Conservation (phyloP, 2,113 vertebrate species). For the Cyanoramphus novaezelandiae region DNA sequence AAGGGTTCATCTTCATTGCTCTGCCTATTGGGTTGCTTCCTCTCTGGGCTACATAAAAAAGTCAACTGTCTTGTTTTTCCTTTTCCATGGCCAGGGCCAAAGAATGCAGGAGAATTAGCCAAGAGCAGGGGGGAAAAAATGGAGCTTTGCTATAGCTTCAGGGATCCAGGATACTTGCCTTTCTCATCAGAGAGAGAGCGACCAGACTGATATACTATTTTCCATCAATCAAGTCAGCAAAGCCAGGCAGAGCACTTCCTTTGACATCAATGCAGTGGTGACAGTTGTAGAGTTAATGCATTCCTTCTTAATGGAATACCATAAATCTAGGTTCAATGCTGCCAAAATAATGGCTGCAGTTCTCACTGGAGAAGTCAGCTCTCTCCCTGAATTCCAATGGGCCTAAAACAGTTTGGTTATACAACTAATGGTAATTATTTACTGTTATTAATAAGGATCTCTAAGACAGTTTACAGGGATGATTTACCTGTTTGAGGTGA, state of each 20-base stretch:
- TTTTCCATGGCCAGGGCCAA: slow-evolving; percentile 20
- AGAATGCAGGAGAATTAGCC: slow-evolving; percentile 40
- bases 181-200: slow-evolving; percentile 28
- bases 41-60: slow-evolving; percentile 29
- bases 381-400: slow-evolving; percentile 11
- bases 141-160: neutral
- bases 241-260: slow-evolving; percentile 61
- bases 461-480: neutral
- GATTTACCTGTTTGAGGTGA: neutral
- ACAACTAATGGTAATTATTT: slow-evolving; percentile 15
- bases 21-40: slow-evolving; percentile 7
- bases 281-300: slow-evolving; percentile 64
- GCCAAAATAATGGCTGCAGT: slow-evolving; percentile 43
- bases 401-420: neutral
- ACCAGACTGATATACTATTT: slow-evolving; percentile 59
- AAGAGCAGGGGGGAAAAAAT: neutral
- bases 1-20: neutral
- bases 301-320: slow-evolving; percentile 70
- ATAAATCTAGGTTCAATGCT: slow-evolving; percentile 66
- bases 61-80: neutral
- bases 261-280: slow-evolving; percentile 60
- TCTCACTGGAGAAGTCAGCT: slow-evolving; percentile 32
- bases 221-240: slow-evolving; percentile 67
- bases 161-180: slow-evolving; percentile 50
- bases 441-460: slow-evolving; percentile 27